A percentile compares a stretch with the other conserved stretches of the same genome.
phyloP scores from a whole-genome alignment of 2,113 vertebrate genomes.

The Tachuris rubrigastra region DNA sequence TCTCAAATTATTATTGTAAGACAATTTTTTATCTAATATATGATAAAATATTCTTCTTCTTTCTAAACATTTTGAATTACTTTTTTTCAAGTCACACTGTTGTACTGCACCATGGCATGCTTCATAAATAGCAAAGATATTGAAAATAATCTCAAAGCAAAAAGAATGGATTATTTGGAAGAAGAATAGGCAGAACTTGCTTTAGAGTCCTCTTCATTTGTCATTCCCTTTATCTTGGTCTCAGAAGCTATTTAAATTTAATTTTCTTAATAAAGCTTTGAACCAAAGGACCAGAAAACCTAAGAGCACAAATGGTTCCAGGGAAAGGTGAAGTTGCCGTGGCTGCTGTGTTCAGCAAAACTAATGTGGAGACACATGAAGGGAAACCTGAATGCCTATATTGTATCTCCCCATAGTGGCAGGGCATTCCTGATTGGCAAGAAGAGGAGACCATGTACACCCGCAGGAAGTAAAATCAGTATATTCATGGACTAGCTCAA shows the following conservation, averaged over 20 bases:
- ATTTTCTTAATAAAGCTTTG: not conserved
- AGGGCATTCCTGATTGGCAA: not conserved
- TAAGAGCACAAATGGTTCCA: not conserved
- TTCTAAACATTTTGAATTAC: not conserved
- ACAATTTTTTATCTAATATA: not conserved
- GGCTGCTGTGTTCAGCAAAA: not conserved
- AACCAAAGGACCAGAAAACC: not conserved
- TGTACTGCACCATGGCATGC: not conserved
- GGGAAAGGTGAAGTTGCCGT: not conserved
- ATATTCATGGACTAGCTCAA: not conserved
- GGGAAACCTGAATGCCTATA: not conserved
- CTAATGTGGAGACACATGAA: not conserved
- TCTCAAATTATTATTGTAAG: not conserved
- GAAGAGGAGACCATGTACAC: not conserved
- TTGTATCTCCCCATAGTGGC: not conserved
- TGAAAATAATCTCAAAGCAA: not conserved
- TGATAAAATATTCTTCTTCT: not conserved
- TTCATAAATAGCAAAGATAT: not conserved
- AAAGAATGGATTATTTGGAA: not conserved
- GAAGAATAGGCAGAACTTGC: not conserved
- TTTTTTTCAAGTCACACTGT: not conserved
- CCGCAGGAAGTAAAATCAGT: not conserved
- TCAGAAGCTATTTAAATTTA: not conserved
- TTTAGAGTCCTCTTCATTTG: not conserved
- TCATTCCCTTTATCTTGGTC: not conserved